Evolutionary conservation across 37 sponge, comb jelly and placozoan species (phyloP).

Genomic region (Crambe crambe): DNA sequence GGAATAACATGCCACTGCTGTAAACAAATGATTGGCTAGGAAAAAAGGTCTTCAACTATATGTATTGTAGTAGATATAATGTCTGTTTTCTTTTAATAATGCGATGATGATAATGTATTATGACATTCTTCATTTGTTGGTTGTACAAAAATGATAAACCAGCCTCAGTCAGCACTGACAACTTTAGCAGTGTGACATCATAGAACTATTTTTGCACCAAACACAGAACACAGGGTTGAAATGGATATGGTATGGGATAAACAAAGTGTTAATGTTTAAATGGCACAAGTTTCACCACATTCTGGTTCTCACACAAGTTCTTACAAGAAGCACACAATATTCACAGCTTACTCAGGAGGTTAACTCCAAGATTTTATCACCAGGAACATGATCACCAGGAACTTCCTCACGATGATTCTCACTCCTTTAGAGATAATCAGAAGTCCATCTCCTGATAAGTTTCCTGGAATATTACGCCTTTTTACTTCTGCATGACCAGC

Average conservation of each 20-base stretch:
- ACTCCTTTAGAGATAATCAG: constrained; percentile 70
- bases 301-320: neutral
- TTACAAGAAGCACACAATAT: no score
- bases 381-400: constrained; percentile 79
- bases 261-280: no score
- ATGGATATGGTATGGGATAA: no score
- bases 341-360: constrained; percentile 4
- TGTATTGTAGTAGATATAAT: no score
- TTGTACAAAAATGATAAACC: no score
- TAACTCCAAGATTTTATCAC: constrained; percentile 32
- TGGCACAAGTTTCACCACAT: neutral
- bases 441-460: constrained; percentile 73
- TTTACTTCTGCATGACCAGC: constrained; percentile 23
- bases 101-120: no score
- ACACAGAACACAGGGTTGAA: no score
- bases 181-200: constrained; percentile 6
- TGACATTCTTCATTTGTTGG: no score
- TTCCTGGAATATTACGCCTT: constrained; percentile 44
- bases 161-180: no score
- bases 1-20: constrained; percentile 70
- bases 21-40: no score
- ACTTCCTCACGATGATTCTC: constrained; percentile 62
- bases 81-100: no score
- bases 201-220: neutral
- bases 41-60: no score